Percentiles rank a stretch among this genome's conserved stretches.
These are phyloP conservation scores for Tigriopus californicus DNA, from an alignment of 2,888 invertebrate species.

Conservation along the genomic window DNA sequence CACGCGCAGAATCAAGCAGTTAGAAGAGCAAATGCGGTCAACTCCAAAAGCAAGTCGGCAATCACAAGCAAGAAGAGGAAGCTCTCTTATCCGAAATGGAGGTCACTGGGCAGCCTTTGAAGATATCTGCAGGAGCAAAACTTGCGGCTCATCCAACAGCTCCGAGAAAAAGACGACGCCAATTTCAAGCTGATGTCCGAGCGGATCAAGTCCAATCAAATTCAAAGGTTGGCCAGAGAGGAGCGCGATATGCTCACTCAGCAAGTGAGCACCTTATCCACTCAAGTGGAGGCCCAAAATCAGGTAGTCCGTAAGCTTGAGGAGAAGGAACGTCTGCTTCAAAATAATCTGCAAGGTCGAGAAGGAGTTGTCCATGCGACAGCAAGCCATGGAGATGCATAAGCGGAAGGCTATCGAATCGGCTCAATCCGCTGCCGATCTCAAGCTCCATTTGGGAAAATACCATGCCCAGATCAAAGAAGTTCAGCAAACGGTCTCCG, in stretches of 20 bases:
- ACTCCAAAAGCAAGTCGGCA: slow-evolving; percentile 52
- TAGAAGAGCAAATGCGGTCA: slow-evolving; percentile 70
- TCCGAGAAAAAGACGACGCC: slow-evolving; percentile 90
- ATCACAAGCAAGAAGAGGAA: slow-evolving; percentile 79
- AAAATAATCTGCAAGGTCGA: slow-evolving; percentile 75
- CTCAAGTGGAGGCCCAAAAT: slow-evolving; percentile 69
- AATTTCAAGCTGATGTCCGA: slow-evolving; percentile 98
- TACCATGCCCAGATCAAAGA: slow-evolving; percentile 96
- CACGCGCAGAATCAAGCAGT: slow-evolving; percentile 71
- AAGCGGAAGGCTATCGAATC: slow-evolving; percentile 93
- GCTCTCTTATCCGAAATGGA: slow-evolving; percentile 96
- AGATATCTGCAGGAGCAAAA: slow-evolving; percentile 99
- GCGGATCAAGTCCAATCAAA: slow-evolving; percentile 80
- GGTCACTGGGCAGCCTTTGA: slow-evolving; percentile 94
- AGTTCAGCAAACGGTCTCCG: slow-evolving; percentile 85
- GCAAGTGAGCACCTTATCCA: slow-evolving; percentile 19
- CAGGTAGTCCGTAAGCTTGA: slow-evolving; percentile 79
- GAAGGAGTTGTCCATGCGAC: slow-evolving; percentile 72
- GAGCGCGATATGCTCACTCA: slow-evolving; percentile 67
- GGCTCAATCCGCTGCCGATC: slow-evolving; percentile 87
- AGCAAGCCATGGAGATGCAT: slow-evolving; percentile 95
- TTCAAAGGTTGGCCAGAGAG: slow-evolving; percentile 78
- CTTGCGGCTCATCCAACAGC: slow-evolving; percentile 76
- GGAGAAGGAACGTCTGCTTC: slow-evolving; percentile 82
- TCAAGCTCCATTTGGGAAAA: slow-evolving; percentile 90